phyloP scores from a whole-genome alignment of 37 sponge, comb jelly and placozoan species.

The Spongia lamella region DNA sequence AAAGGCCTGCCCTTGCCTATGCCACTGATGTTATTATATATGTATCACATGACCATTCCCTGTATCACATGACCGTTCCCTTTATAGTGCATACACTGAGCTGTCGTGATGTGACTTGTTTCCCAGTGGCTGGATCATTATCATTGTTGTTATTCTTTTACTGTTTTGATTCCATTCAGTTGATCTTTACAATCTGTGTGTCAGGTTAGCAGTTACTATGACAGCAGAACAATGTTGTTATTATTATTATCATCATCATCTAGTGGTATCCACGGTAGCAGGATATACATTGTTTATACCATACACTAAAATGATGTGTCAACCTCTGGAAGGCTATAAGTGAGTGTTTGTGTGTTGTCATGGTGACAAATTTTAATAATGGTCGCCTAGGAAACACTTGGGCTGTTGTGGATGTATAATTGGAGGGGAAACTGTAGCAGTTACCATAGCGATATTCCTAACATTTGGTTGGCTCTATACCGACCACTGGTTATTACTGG shows the following conservation, averaged over 20 bases:
- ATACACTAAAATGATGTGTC: not conserved
- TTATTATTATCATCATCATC: not conserved
- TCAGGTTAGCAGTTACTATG: constrained; percentile 17
- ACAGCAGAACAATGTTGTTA: not conserved
- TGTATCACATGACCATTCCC: constrained; percentile 18
- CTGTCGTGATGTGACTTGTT: constrained; percentile 31
- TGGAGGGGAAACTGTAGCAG: not conserved
- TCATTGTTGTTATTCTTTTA: constrained; percentile 64
- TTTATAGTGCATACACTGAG: constrained; percentile 33
- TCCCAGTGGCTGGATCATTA: constrained; percentile 56
- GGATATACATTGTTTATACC: constrained; percentile 12
- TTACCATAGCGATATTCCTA: constrained; percentile 14
- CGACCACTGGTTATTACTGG: constrained; percentile 70
- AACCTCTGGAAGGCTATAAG: not conserved
- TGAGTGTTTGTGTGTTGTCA: not conserved
- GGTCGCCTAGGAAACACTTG: too few relatives aligned
- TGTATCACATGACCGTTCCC: constrained; percentile 25
- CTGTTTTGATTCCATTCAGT: constrained; percentile 69
- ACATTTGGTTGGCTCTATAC: constrained; percentile 56
- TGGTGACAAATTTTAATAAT: too few relatives aligned
- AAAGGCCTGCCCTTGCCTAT: too few relatives aligned
- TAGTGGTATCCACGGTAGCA: constrained; percentile 31
- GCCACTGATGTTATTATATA: too few relatives aligned
- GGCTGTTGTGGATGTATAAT: not conserved
- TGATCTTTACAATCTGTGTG: constrained; percentile 46